These are phyloP conservation scores for Cotesia glomerata DNA, from an alignment of 1,140 invertebrate genomes.

Conservation along the genomic window DNA sequence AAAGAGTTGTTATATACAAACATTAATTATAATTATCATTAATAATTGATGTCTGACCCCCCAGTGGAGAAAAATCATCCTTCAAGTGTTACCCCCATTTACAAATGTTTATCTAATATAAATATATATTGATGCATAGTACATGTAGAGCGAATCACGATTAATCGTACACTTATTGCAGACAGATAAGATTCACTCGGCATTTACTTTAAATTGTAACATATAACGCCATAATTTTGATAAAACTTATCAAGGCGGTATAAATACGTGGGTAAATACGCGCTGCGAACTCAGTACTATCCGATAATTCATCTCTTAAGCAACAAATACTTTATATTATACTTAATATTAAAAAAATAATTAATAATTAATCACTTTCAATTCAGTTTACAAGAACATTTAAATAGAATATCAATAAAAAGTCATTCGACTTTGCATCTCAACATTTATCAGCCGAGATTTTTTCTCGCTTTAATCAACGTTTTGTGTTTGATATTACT, in stretches of 20 bases:
- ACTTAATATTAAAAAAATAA: neutral
- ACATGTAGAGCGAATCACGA: too few relatives aligned
- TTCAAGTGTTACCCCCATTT: too few relatives aligned
- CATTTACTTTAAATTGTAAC: too few relatives aligned
- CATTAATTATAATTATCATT: too few relatives aligned
- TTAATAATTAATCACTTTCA: neutral
- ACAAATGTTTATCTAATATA: too few relatives aligned
- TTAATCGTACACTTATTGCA: slow-evolving; percentile 20
- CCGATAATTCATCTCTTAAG: slow-evolving; percentile 11
- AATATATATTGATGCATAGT: too few relatives aligned
- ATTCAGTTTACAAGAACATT: neutral
- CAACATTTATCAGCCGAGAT: neutral
- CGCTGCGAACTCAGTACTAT: slow-evolving; percentile 47
- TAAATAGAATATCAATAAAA: neutral
- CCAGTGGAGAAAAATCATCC: slow-evolving; percentile 24
- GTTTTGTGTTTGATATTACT: neutral
- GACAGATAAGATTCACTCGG: slow-evolving; percentile 46
- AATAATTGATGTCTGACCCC: slow-evolving; percentile 19
- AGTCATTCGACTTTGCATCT: slow-evolving; percentile 18
- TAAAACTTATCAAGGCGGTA: slow-evolving; percentile 57
- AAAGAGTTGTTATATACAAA: too few relatives aligned
- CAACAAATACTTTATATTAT: neutral
- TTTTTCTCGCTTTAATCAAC: neutral
- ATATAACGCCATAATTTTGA: slow-evolving; percentile 36
- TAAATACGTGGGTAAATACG: slow-evolving; percentile 55